phyloP scores from a whole-genome alignment of 2,888 invertebrate genomes.

The Arge pagana region DNA sequence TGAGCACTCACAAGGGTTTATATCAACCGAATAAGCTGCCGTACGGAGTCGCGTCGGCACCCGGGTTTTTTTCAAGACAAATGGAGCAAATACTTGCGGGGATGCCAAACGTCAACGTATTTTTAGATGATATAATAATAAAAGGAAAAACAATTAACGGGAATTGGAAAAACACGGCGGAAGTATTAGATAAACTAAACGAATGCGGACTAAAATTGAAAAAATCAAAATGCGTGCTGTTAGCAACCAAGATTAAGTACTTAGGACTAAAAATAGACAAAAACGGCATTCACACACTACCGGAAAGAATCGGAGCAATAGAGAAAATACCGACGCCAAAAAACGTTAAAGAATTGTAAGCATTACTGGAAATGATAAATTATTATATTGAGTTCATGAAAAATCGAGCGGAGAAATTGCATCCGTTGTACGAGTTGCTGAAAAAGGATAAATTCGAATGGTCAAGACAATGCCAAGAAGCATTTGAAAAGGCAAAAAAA shows the following conservation, averaged over 20 bases:
- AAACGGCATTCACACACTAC: conserved; percentile 8
- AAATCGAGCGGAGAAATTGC: background rate
- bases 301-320: conserved; percentile 8
- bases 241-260: background rate
- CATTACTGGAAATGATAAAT: conserved; percentile 15
- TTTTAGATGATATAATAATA: conserved; percentile 15
- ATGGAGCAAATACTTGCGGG: conserved; percentile 22
- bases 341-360: conserved; percentile 13
- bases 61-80: conserved; percentile 3
- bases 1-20: conserved; percentile 10
- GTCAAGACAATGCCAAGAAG: conserved; percentile 6
- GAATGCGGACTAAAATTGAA: conserved; percentile 1
- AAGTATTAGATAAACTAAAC: background rate
- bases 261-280: conserved; percentile 6
- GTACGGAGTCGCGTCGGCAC: background rate
- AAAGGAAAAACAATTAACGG: background rate
- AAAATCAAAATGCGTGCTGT: conserved; percentile 1
- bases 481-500: conserved; percentile 15
- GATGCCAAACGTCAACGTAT: conserved; percentile 5
- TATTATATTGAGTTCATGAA: conserved; percentile 1
- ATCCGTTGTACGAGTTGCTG: conserved; percentile 18
- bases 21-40: background rate
- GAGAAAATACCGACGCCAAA: conserved; percentile 12
- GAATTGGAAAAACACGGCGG: background rate
- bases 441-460: conserved; percentile 13